phyloP scores from a whole-genome alignment of 2,797 vertebrate genomes.

The Acanthopagrus latus region DNA sequence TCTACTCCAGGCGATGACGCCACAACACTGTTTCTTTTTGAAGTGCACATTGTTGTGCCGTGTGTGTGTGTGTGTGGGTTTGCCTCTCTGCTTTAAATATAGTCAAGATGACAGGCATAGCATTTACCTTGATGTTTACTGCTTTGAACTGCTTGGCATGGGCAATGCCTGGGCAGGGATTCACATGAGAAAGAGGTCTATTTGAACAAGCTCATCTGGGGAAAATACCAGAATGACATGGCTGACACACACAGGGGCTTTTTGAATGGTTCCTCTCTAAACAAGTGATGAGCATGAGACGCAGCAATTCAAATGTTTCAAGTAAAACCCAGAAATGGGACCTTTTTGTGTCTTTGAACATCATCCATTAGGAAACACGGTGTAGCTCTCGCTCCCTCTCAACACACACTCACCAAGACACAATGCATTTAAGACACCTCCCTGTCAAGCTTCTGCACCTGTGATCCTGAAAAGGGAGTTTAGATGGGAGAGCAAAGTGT shows the following conservation, averaged over 20 bases:
- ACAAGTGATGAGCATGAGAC: constrained; percentile 73
- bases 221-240: constrained; percentile 79
- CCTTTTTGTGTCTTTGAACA: constrained; percentile 72
- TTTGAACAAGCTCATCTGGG: constrained; percentile 86
- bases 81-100: constrained; percentile 74
- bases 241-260: constrained; percentile 75
- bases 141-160: constrained; percentile 84
- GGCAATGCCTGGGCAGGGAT: constrained; percentile 74
- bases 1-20: constrained; percentile 59
- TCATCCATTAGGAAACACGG: constrained; percentile 62
- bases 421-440: constrained; percentile 54
- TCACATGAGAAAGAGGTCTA: constrained; percentile 77
- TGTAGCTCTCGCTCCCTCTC: constrained; percentile 23
- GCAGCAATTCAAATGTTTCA: constrained; percentile 77
- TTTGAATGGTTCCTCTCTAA: constrained; percentile 77
- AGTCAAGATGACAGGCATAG: constrained; percentile 82
- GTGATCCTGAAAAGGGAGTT: constrained; percentile 56
- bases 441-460: constrained; percentile 50
- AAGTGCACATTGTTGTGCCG: constrained; percentile 68
- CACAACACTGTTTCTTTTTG: constrained; percentile 59
- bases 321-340: constrained; percentile 71
- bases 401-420: constrained; percentile 19
- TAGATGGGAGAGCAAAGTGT: constrained; percentile 39
- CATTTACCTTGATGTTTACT: constrained; percentile 86
- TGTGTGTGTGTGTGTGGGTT: constrained; percentile 69